phyloP scores from a whole-genome alignment of 2,113 vertebrate genomes.

The Gavia stellata region DNA sequence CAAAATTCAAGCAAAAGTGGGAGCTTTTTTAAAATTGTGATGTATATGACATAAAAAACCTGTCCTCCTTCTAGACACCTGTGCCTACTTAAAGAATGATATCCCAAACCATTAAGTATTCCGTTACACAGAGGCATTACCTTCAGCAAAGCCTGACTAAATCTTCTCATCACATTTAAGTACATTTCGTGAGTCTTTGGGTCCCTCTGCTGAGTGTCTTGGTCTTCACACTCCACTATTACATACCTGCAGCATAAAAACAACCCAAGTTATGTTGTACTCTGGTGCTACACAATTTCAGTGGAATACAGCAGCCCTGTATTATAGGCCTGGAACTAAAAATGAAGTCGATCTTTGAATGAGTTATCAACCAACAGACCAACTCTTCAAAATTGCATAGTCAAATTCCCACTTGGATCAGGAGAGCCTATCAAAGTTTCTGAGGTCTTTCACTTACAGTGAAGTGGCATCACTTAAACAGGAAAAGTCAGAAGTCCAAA shows the following conservation, averaged over 20 bases:
- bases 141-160: constrained; percentile 96
- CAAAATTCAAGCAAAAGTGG: background rate
- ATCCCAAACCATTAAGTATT: background rate
- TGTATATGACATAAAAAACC: background rate
- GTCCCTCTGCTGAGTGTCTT: constrained; percentile 95
- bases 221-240: constrained; percentile 97
- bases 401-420: background rate
- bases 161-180: constrained; percentile 94
- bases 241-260: constrained; percentile 83
- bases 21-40: background rate
- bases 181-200: constrained; percentile 98
- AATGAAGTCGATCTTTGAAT: background rate
- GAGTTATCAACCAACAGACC: background rate
- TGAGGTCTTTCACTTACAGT: background rate
- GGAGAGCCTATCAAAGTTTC: background rate
- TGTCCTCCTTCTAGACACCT: background rate
- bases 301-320: background rate
- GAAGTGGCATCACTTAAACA: background rate
- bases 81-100: background rate
- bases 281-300: background rate
- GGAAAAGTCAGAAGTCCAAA: background rate
- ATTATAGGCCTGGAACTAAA: background rate
- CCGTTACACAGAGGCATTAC: constrained; percentile 53
- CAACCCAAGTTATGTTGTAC: background rate
- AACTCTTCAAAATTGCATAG: background rate